phyloP scores from a whole-genome alignment of 2,113 vertebrate species.

The Proterorhinus semilunaris region DNA sequence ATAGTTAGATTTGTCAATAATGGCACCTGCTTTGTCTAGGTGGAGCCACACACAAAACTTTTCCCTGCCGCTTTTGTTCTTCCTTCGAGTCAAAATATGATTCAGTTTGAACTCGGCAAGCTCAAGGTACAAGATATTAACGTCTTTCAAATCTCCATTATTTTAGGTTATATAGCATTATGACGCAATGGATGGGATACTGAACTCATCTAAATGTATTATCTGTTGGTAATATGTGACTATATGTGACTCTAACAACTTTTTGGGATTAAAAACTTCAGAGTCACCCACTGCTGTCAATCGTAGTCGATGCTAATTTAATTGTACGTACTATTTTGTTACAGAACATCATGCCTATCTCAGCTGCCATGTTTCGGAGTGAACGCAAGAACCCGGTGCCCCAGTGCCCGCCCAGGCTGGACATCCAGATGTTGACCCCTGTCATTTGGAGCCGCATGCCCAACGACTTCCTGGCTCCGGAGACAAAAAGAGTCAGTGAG shows the following conservation, averaged over 20 bases:
- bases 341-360: conserved; percentile 96
- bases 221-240: no score
- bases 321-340: neutral
- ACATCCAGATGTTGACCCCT: conserved; percentile 85
- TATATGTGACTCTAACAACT: no score
- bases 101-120: conserved; percentile 92
- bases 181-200: no score
- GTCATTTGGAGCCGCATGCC: conserved; percentile 96
- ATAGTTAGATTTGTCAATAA: neutral
- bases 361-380: conserved; percentile 92
- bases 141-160: neutral
- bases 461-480: conserved; percentile 82
- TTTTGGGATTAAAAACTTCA: no score
- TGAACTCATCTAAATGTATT: no score
- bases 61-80: conserved; percentile 90
- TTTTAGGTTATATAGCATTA: neutral
- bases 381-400: conserved; percentile 89
- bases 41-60: conserved; percentile 92
- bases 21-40: conserved; percentile 68
- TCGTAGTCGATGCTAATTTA: no score
- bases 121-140: conserved; percentile 81
- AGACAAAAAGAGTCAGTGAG: conserved; percentile 79
- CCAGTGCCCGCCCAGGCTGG: conserved; percentile 86
- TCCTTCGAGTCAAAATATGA: conserved; percentile 87
- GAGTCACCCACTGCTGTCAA: no score